Evolutionary conservation across 2,888 invertebrate species (phyloP), one percentile per base, ranked within the genome.

Genomic region (Listrodromus nycthemerus): DNA sequence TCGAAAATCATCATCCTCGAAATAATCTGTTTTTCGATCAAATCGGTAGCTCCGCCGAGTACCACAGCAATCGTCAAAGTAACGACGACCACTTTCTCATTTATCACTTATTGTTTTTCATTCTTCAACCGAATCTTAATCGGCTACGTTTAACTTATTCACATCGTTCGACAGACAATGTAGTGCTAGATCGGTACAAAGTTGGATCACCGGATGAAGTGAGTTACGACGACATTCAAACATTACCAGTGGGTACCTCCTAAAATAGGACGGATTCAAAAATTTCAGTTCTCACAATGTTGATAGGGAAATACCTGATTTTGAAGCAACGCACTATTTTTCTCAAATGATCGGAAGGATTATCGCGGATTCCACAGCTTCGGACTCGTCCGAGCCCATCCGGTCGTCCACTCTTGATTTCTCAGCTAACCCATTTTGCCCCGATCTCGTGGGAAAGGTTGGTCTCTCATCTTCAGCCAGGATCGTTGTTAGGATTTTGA

Each of bases 1-100:
- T 73, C 61, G 71, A 80, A 45, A 80, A 83, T 83, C 70, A 71
- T 83, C 75, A 24, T 61, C 75, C 63, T 74, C 33, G n/a, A 8
- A 67, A 52, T 45, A 83, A 80, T 83, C 80, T 45, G 41, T 83
- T 21, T 52, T 24, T 19, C 61, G 74, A 83, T 83, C 83, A 30
- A 69, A 58, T 58, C 61, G 65, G 61, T 74, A 78, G 45, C 63
- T 1, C 24, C 21, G 33, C n/a, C 58, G 19, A 48, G 61, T n/a
- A 48, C 10, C 63, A 58, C 41, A 45, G 24, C 21, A 24, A 8
- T 79, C 74, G 48, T 75, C 75, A 58, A 79, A 70, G 71, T 79
- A 75, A 82, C 82, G 33, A 78, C 21, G 41, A 63, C 30, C 61
- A 13, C 33, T 1, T 24, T 37, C 7, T 61, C 61, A 41, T 16